phyloP scores from a whole-genome alignment of 2,888 invertebrate genomes.

The Odontocerum albicorne region DNA sequence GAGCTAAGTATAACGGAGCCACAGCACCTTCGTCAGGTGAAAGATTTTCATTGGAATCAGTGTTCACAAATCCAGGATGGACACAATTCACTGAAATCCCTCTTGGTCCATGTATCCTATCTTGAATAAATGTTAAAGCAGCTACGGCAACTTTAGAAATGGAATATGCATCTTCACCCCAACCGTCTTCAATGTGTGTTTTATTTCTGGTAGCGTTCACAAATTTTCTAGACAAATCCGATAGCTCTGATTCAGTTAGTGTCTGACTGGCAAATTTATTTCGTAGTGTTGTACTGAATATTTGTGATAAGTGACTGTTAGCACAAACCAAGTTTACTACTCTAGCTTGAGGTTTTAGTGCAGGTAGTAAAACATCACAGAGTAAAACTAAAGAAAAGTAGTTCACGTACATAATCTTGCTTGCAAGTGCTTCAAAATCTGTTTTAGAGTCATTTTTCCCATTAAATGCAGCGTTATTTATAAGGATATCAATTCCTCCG shows the following conservation, averaged over 20 bases:
- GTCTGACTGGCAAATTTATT: slow-evolving; percentile 57
- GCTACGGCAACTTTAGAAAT: slow-evolving; percentile 75
- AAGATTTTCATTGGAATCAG: slow-evolving; percentile 66
- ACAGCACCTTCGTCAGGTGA: slow-evolving; percentile 53
- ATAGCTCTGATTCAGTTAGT: slow-evolving; percentile 63
- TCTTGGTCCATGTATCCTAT: slow-evolving; percentile 46
- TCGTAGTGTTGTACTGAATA: slow-evolving; percentile 60
- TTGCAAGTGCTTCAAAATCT: slow-evolving; percentile 68
- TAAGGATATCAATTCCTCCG: slow-evolving; percentile 69
- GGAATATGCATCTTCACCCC: slow-evolving; percentile 66
- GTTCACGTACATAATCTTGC: slow-evolving; percentile 69
- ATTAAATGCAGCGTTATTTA: slow-evolving; percentile 78
- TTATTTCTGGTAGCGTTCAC: slow-evolving; percentile 60
- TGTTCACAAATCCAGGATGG: slow-evolving; percentile 68
- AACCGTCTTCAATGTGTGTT: slow-evolving; percentile 50
- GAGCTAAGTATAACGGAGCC: slow-evolving; percentile 57
- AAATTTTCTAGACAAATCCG: slow-evolving; percentile 66
- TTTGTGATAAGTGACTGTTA: slow-evolving; percentile 63
- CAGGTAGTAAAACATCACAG: slow-evolving; percentile 70
- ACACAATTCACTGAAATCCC: slow-evolving; percentile 61
- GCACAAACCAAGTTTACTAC: slow-evolving; percentile 78
- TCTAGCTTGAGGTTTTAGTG: slow-evolving; percentile 68
- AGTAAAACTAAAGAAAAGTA: slow-evolving; percentile 66
- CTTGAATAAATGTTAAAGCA: slow-evolving; percentile 68
- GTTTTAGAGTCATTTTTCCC: slow-evolving; percentile 61